Base-by-base conservation (phyloP, 2,113 vertebrate species). In the Piaya cayana region DNA sequence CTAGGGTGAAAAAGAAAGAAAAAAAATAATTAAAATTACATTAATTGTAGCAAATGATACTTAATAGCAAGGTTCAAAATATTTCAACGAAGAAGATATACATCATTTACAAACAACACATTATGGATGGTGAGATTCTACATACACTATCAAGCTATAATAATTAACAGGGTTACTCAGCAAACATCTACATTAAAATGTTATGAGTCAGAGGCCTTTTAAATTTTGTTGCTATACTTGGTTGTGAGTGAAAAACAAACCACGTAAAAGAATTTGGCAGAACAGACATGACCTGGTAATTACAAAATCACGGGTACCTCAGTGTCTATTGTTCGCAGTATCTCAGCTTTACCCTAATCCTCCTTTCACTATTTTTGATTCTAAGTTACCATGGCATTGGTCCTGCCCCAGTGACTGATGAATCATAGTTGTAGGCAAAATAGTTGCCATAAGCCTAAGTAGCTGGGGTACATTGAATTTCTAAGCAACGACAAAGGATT, bases 1-100 rank as follows among this genome's bases (percentile, higher is more conserved):
- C 98, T 99, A 98, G 96, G 94, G 95, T 83, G 95, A 96, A 97
- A 96, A 75, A 90, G 70, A 76, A 83, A 97, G 47, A 94, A 59
- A 87, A 58, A 80, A 90, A 88, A 64, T 42, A 65, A 82, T 80
- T 42, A 72, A 52, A 34, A 71, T 92, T 88, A 58, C 67, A 86
- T 96, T 97, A 93, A 90, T 92, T 85, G 70, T 60, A 80, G 71
- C n/a, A 90, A 90, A 90, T 36, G 3, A 47, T 49, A 65, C 80
- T 86, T 62, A 65, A 36, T 30, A 68, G 89, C 63, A 90, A 71
- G 36, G 52, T 75, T 86, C 68, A 64, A 37, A 32, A 50, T 39
- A 42, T 72, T 89, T 69, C 60, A 53, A 4, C 36, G 42, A 45
- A 64, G 37, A 8, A 58, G 13, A 76, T 72, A 47, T 2, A 75